Base-by-base conservation (phyloP, 2,888 invertebrate genomes). In the Celastrina argiolus region DNA sequence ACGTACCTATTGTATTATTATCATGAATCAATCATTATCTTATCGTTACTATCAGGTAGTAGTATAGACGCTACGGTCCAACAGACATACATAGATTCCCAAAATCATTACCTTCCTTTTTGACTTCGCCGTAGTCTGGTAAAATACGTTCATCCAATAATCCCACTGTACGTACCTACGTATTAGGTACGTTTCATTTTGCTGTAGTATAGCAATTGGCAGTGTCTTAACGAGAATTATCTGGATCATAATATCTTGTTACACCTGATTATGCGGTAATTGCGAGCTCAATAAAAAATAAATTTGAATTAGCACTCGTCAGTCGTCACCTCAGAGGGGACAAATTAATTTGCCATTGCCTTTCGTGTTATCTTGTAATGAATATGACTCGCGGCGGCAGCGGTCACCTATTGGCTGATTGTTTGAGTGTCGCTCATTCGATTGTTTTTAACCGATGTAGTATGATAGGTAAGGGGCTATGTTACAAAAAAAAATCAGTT, bases 211-310 rank as follows among this genome's bases (percentile, higher is more conserved):
- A 22, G 36, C 61, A 36, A 2, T 12, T 61, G 36, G 36, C 61
- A 36, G 5, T 12, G 31, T 22, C 39, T 12, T 18, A n/a, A 22
- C 14, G 51, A 51, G 51, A 51, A 59, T 31, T 12, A 36, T 36
- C 61, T 5, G 36, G n/a, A n/a, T n/a, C 14, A 39, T 36, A 22
- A 61, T 61, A 61, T 61, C 39, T 39, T 18, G 36, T 61, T 61
- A 22, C 61, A 36, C 61, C 61, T 39, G 61, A 61, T 39, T 36
- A 36, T 73, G 74, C 63, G 65, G 66, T 69, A 68, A 72, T 69
- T 67, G 69, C 63, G 69, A 51, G 58, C 59, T 51, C 66, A 66
- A 66, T 69, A 66, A 71, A 69, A 69, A 69, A 70, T 70, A 66
- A 70, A 66, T 66, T 68, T 45, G 63, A 69, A 69, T 70, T 67